Evolutionary conservation across 2,888 invertebrate genomes (phyloP), one percentile per base, ranked within the genome.

Genomic region (Notocelia uddmanniana): DNA sequence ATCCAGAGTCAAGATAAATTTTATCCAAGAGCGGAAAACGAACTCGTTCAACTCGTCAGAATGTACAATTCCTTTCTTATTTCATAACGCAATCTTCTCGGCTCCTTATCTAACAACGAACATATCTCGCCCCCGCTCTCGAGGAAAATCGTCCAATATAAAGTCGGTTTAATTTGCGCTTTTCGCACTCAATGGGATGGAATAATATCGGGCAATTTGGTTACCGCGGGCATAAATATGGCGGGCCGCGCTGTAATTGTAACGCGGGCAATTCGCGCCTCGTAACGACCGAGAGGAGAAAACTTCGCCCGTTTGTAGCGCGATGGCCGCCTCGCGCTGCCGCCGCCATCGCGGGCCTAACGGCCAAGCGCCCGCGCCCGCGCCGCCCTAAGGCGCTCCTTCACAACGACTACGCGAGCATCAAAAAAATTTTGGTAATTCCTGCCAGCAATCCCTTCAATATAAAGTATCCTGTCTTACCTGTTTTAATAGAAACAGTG

Each of bases 111-210:
- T 92, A 86, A 88, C 89, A 86, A 85, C 89, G 90, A 89, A 90
- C 91, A 91, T 92, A 93, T 92, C 93, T 92, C 89, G 91, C 90
- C 89, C 89, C 89, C 89, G 90, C 89, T 89, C 87, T 88, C 83
- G 83, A 86, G 87, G 93, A 91, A 90, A 93, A 93, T 93, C 93
- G 89, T 93, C 93, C 90, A 93, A 93, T 93, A 93, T 93, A 93
- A 93, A 93, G 93, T 93, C 93, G 93, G 92, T 93, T 93, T 93
- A 93, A 93, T 93, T 93, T 93, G 93, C 93, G 92, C 93, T 93
- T 93, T 93, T 93, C 93, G 91, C 92, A 93, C 93, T 93, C 93
- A 93, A 93, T 93, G 93, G 93, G 92, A 92, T 89, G 93, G 93
- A 93, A 93, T 93, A 93, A 93, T 93, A 93, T 93, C 92, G 91